Evolutionary conservation across 2,113 vertebrate species (phyloP).

Genomic region (Myocastor coypus): DNA sequence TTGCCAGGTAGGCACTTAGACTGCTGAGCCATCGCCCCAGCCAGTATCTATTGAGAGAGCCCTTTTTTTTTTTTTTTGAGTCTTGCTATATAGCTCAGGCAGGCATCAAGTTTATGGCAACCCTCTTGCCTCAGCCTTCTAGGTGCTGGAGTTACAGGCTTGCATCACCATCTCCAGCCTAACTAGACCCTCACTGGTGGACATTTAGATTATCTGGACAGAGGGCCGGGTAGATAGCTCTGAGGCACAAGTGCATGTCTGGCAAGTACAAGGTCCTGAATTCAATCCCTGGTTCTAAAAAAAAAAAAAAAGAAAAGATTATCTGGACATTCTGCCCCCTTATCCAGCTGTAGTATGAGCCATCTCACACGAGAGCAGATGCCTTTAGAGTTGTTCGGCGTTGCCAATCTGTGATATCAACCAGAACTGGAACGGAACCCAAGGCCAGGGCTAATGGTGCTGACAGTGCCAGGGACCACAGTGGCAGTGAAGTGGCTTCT

Average conservation of each 20-base stretch:
- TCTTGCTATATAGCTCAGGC: background rate
- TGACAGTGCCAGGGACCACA: background rate
- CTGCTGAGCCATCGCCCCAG: too few species aligned
- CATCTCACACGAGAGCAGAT: background rate
- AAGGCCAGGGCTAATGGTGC: background rate
- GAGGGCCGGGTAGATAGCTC: too few species aligned
- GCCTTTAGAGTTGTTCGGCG: background rate
- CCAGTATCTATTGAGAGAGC: too few species aligned
- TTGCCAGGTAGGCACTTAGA: too few species aligned
- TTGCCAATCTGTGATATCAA: background rate
- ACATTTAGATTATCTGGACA: background rate
- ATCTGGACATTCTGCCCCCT: background rate
- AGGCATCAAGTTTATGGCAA: background rate
- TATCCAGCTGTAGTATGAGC: background rate
- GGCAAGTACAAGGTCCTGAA: too few species aligned
- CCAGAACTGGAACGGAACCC: background rate
- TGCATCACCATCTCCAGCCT: background rate
- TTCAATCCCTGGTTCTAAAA: too few species aligned
- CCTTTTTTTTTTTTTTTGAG: background rate
- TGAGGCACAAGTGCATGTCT: too few species aligned
- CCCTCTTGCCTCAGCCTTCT: background rate
- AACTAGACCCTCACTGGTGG: background rate
- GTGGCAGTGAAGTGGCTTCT: background rate
- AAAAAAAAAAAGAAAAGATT: too few species aligned
- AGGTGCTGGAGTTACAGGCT: background rate